A percentile compares a stretch with the other conserved stretches of the same genome.
Evolutionary conservation across 2,888 invertebrate genomes (phyloP).

Genomic region (Toxonevra muliebris): DNA sequence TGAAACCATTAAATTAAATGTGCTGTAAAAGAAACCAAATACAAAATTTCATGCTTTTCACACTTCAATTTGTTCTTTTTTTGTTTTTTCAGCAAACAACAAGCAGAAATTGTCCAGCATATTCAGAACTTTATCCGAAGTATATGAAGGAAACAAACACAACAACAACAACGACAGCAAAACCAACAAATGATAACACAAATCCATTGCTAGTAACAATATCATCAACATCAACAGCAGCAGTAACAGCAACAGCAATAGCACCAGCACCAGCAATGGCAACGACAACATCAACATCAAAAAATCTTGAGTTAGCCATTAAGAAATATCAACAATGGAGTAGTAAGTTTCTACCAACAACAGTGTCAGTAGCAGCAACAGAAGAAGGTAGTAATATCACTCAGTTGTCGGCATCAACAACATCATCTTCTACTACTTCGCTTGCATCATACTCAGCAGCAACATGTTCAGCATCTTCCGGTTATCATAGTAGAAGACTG

Average conservation of each 20-base stretch:
- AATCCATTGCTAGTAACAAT: slow-evolving; percentile 24
- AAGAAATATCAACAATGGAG: slow-evolving; percentile 55
- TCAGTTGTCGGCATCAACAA: slow-evolving; percentile 26
- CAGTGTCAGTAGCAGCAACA: slow-evolving; percentile 25
- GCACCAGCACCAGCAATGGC: slow-evolving; percentile 29
- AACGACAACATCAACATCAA: slow-evolving; percentile 38
- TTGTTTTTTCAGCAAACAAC: slow-evolving; percentile 17
- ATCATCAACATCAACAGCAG: slow-evolving; percentile 11
- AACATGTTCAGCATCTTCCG: slow-evolving; percentile 22
- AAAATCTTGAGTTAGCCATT: slow-evolving; percentile 51
- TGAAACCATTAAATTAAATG: slow-evolving; percentile 27
- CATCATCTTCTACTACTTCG: slow-evolving; percentile 20
- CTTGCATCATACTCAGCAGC: slow-evolving; percentile 11
- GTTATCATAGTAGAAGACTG: slow-evolving; percentile 27
- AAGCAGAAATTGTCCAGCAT: slow-evolving; percentile 46
- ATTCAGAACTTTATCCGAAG: slow-evolving; percentile 50
- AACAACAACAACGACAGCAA: slow-evolving; percentile 17
- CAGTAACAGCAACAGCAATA: slow-evolving; percentile 14
- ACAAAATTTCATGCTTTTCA: slow-evolving; percentile 17
- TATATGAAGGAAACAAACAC: slow-evolving; percentile 37
- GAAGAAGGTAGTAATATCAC: slow-evolving; percentile 16
- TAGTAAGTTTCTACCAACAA: slow-evolving; percentile 46
- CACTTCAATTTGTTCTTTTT: neutral
- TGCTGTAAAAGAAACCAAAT: slow-evolving; percentile 7
- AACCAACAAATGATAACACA: too few species aligned